Evolutionary conservation across 2,113 vertebrate species (phyloP).

Genomic region (Tragulus kanchil): DNA sequence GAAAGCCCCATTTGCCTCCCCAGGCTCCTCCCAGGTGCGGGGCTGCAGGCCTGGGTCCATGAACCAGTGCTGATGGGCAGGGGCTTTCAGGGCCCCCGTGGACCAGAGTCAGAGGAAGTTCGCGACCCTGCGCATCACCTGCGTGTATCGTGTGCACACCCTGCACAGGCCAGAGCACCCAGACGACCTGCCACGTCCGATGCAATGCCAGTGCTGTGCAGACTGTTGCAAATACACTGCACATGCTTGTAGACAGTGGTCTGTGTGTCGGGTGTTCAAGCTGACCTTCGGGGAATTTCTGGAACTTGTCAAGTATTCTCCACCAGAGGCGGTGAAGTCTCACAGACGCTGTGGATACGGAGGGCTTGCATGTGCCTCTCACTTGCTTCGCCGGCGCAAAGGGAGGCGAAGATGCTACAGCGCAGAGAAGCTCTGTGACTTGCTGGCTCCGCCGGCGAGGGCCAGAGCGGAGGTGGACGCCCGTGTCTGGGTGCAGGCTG

Average conservation of each 20-base stretch:
- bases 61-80: neutral
- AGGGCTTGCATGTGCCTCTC: neutral
- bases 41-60: neutral
- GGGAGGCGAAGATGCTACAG: no score
- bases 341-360: neutral
- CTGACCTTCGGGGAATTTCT: neutral
- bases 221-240: no score
- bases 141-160: neutral
- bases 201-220: neutral
- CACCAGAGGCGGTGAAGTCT: neutral
- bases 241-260: neutral
- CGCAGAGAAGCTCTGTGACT: neutral
- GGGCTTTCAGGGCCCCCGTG: neutral
- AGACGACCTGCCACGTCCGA: fast-evolving
- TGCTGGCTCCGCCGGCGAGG: neutral
- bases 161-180: fast-evolving
- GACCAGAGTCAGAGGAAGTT: neutral
- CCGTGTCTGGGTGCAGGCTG: neutral
- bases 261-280: neutral
- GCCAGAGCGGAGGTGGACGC: neutral
- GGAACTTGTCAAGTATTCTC: neutral
- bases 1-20: fast-evolving
- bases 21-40: neutral
- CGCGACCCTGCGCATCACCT: neutral
- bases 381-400: neutral